Evolutionary conservation across 2,888 invertebrate species (phyloP), one percentile per base, ranked within the genome.

Genomic region (Diarsia brunnea): DNA sequence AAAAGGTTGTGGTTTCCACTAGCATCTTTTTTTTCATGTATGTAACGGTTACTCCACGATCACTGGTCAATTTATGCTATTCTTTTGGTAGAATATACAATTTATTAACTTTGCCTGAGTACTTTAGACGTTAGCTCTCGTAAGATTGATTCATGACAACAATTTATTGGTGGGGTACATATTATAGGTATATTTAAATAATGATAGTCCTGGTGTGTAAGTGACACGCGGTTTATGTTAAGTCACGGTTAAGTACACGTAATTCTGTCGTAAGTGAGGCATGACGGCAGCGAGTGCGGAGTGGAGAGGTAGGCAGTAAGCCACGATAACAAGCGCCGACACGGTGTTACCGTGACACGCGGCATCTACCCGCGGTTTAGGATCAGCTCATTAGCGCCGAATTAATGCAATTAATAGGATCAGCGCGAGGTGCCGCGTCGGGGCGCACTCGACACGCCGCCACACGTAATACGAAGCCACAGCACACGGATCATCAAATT

Each of bases 371-470:
- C 73, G 72, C 55, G 61, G 64, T 70, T 78, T 77, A 81, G 76
- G 89, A 87, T 90, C 81, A 89, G 84, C 81, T 85, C 82, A 86
- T 87, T 88, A 87, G 78, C 67, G 68, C 72, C 68, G 86, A 75
- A 78, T 79, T 86, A 88, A 86, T 85, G 71, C 78, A 80, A 91
- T 93, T 91, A 92, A 92, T 90, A 87, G 91, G 92, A 90, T 92
- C 80, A 90, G 79, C 78, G 72, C 55, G 47, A 69, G 68, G 75
- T 21, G 63, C n/a, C 43, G 27, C 76, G 63, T 53, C 66, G 61
- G 68, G 58, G 63, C 63, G 21, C 65, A 24, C 66, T 27, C 84
- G 55, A 21, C 70, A 47, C 55, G 58, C 55, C n/a, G 31, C 53
- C 19, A 58, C 49, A 21, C 64, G 58, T 69, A 65, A 72, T 65